phyloP scores from a whole-genome alignment of 2,113 vertebrate species.

The Cinclus cinclus region DNA sequence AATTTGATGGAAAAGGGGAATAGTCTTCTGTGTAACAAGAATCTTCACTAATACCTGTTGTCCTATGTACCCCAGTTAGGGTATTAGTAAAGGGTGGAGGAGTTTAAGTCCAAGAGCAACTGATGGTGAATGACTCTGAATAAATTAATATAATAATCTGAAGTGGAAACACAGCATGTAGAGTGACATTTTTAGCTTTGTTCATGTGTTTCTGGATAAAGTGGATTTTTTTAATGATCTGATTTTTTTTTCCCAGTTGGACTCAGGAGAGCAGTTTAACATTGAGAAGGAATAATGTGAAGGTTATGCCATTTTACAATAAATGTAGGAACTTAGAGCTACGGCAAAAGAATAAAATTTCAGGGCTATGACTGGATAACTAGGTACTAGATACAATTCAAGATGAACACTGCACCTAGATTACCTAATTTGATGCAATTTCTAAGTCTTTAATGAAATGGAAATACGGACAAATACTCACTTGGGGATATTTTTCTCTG shows the following conservation, averaged over 20 bases:
- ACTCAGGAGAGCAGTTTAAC: neutral
- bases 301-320: neutral
- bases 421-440: neutral
- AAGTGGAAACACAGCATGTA: neutral
- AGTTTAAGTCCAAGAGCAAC: neutral
- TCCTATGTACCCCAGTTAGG: neutral
- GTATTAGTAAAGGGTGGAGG: neutral
- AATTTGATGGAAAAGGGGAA: neutral
- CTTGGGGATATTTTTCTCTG: neutral
- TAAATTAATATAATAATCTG: neutral
- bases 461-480: neutral
- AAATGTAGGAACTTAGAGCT: neutral
- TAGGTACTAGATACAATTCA: neutral
- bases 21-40: neutral
- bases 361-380: neutral
- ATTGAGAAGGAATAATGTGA: neutral
- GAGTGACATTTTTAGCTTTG: constrained; percentile 3
- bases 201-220: neutral
- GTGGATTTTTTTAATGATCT: neutral
- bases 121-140: neutral
- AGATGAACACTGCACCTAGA: neutral
- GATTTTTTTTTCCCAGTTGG: neutral
- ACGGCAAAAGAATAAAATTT: neutral
- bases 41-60: neutral
- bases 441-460: neutral